Base-by-base conservation (phyloP, 2,797 vertebrate genomes). In the Orestias chungarensis region DNA sequence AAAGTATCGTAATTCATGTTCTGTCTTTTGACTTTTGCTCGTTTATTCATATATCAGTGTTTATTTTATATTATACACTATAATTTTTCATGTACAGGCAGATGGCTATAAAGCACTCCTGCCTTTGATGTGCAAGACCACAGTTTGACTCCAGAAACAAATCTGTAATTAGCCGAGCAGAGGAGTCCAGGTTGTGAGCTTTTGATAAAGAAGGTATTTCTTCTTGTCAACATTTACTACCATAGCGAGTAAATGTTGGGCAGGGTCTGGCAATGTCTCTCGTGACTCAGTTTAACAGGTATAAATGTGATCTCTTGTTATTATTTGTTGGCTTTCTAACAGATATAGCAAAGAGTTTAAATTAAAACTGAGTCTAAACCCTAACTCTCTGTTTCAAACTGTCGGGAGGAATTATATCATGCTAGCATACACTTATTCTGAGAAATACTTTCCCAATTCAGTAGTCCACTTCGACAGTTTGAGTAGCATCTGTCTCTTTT, bases 191-290 rank as follows among this genome's bases (percentile, higher is more conserved):
- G 52, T n/a, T 38, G 49, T 59, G 66, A 71, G 59, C 3, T 29
- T 50, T 44, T 71, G 33, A 70, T 66, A 75, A 33, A 42, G 25
- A 66, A 31, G 49, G 8, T 12, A 46, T 44, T 25, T 17, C 23
- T 47, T 55, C 81, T 50, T 38, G 23, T 74, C n/a, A 64, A 29
- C 65, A 68, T 69, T 78, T 78, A 50, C n/a, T 11, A 0, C 68
- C 73, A 81, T 74, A 68, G n/a, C n/a, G n/a, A n/a, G 74, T 84
- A 84, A 80, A 82, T 71, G 85, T n/a, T 87, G 68, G 82, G 78
- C 82, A 79, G 82, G 31, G 76, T 87, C 61, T 55, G 83, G 73
- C 82, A 78, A 86, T 87, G 71, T 70, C 62, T 77, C 57, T 55
- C 25, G 38, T 81, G 74, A 73, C 29, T 67, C 65, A 18, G 59